Evolutionary conservation across 1,140 invertebrate genomes (phyloP).

Genomic region (Anoplophora glabripennis): DNA sequence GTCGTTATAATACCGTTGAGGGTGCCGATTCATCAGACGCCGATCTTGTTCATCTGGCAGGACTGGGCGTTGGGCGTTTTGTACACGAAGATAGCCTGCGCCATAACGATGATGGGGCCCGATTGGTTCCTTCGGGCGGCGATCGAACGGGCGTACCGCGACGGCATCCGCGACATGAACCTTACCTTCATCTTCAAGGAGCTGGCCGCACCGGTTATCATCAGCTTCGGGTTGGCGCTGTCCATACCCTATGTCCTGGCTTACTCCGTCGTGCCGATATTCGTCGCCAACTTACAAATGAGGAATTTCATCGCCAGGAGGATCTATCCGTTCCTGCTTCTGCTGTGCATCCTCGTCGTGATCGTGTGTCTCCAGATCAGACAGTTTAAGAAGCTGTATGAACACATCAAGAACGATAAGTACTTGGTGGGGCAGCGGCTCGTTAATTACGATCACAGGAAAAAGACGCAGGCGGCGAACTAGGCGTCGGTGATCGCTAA

Average conservation of each 20-base stretch:
- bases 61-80: constrained; percentile 96
- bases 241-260: constrained; percentile 88
- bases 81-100: constrained; percentile 97
- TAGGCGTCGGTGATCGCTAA: constrained; percentile 14
- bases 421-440: constrained; percentile 92
- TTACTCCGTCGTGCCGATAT: constrained; percentile 76
- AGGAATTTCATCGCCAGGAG: constrained; percentile 78
- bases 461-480: constrained; percentile 37
- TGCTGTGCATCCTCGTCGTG: constrained; percentile 64
- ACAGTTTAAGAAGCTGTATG: constrained; percentile 91
- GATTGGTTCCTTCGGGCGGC: constrained; percentile 90
- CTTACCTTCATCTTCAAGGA: constrained; percentile 80
- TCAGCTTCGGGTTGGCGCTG: constrained; percentile 80
- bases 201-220: constrained; percentile 85
- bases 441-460: constrained; percentile 90
- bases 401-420: constrained; percentile 99
- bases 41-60: constrained; percentile 93
- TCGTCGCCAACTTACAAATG: constrained; percentile 69
- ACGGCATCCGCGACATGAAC: constrained; percentile 91
- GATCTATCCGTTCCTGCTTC: constrained; percentile 86
- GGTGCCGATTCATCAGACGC: constrained; percentile 92
- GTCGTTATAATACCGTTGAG: constrained; percentile 88
- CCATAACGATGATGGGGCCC: constrained; percentile 95
- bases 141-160: constrained; percentile 85
- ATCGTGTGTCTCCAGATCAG: constrained; percentile 74